Percentiles rank a stretch among this genome's conserved stretches.
phyloP scores from a whole-genome alignment of 53 echinoderm and acorn worm species.

The Mesocentrotus franciscanus region DNA sequence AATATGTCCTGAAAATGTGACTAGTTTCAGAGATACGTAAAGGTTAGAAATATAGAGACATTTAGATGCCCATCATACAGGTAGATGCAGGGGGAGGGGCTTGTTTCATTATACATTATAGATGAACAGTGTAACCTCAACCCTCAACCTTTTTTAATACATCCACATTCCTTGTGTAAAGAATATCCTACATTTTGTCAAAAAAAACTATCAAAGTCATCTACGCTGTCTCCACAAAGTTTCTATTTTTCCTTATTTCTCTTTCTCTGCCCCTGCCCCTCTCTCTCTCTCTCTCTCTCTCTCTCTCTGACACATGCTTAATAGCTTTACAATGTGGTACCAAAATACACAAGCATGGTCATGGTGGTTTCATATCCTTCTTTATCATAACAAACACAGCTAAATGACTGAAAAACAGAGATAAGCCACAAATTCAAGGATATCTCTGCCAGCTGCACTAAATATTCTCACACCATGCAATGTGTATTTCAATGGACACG shows the following conservation, averaged over 20 bases:
- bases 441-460: neutral
- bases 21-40: no score
- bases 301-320: neutral
- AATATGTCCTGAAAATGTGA: no score
- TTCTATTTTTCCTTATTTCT: neutral
- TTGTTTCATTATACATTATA: no score
- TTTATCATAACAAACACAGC: constrained; percentile 25
- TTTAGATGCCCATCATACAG: no score
- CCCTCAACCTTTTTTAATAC: no score
- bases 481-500: neutral
- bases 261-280: neutral
- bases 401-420: constrained; percentile 3
- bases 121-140: no score
- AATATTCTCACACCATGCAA: neutral
- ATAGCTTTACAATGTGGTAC: neutral
- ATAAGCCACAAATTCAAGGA: neutral
- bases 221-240: no score
- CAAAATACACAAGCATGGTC: constrained; percentile 5
- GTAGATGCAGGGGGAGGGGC: no score
- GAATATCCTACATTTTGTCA: neutral
- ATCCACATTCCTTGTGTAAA: neutral
- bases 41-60: no score
- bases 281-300: neutral
- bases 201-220: neutral
- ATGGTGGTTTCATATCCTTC: constrained; percentile 7